Evolutionary conservation across 2,797 vertebrate genomes (phyloP).

Genomic region (Carapus acus): DNA sequence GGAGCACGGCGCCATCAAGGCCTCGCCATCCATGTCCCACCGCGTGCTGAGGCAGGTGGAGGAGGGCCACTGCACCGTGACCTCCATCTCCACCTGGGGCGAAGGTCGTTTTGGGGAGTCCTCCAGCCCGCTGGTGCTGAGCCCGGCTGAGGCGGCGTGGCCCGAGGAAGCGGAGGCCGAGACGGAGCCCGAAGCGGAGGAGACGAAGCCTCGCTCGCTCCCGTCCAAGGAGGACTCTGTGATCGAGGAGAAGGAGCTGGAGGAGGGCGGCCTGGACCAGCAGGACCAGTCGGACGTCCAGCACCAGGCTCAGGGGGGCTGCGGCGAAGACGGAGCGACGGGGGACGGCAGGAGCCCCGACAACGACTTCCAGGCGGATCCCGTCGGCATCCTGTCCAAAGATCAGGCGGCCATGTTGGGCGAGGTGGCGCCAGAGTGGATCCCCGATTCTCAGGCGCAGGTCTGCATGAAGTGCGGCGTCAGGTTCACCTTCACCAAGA

Average conservation of each 20-base stretch:
- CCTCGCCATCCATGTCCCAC: slow-evolving; percentile 39
- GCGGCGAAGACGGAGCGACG: slow-evolving; percentile 56
- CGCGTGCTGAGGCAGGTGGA: slow-evolving; percentile 46
- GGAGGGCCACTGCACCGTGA: slow-evolving; percentile 69
- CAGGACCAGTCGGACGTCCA: slow-evolving; percentile 78
- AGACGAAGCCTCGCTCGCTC: slow-evolving; percentile 75
- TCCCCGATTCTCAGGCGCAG: slow-evolving; percentile 92
- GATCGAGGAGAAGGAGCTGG: slow-evolving; percentile 94
- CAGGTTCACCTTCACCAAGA: slow-evolving; percentile 97
- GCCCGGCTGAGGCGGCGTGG: slow-evolving; percentile 58
- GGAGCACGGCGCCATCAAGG: slow-evolving; percentile 26
- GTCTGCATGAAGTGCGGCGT: slow-evolving; percentile 96
- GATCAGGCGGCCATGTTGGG: slow-evolving; percentile 77
- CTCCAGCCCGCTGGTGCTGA: slow-evolving; percentile 62
- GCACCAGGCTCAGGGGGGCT: slow-evolving; percentile 55
- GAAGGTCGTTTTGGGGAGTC: slow-evolving; percentile 60
- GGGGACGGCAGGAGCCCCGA: slow-evolving; percentile 69
- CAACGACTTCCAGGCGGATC: slow-evolving; percentile 78
- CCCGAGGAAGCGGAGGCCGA: slow-evolving; percentile 59
- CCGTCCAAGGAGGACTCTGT: slow-evolving; percentile 95
- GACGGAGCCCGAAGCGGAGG: slow-evolving; percentile 59
- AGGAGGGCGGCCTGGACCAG: slow-evolving; percentile 85
- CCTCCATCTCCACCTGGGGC: slow-evolving; percentile 68
- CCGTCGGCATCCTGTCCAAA: slow-evolving; percentile 75
- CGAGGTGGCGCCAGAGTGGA: slow-evolving; percentile 90